phyloP scores from a whole-genome alignment of 2,113 vertebrate genomes.

The Bombycilla garrulus region DNA sequence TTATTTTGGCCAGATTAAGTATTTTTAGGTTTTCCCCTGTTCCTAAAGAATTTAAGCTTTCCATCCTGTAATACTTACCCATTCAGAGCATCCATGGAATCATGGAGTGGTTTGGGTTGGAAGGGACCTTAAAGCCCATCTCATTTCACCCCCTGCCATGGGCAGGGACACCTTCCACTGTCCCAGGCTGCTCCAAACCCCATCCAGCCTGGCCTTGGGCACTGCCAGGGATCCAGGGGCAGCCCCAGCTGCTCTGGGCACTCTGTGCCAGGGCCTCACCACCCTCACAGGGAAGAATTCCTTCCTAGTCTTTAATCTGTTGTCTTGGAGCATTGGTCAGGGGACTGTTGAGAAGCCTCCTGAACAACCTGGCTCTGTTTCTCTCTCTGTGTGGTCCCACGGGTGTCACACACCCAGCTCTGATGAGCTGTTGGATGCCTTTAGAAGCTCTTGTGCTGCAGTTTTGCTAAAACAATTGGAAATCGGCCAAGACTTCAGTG shows the following conservation, averaged over 20 bases:
- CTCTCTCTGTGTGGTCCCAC: not conserved
- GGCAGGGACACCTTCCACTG: not conserved
- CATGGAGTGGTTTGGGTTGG: not conserved
- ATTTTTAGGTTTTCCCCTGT: not conserved
- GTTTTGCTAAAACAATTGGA: not conserved
- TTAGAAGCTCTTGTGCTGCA: not conserved
- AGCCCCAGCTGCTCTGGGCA: not conserved
- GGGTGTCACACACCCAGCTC: rapidly evolving
- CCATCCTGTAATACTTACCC: not conserved
- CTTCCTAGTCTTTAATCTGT: not conserved
- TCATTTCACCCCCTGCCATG: rapidly evolving
- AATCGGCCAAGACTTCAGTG: not conserved
- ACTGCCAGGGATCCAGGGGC: no score
- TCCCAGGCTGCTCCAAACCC: rapidly evolving
- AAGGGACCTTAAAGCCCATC: not conserved
- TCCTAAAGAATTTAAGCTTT: not conserved
- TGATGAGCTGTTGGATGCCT: not conserved
- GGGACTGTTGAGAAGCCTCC: not conserved
- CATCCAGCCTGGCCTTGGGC: rapidly evolving
- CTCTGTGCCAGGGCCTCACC: rapidly evolving
- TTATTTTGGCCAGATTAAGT: not conserved
- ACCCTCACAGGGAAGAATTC: not conserved
- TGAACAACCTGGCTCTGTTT: not conserved
- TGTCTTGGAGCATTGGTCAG: not conserved
- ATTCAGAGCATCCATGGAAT: not conserved